Base-by-base conservation (phyloP, 92 coral and sea anemone genomes). In the Epizoanthus stellaris region DNA sequence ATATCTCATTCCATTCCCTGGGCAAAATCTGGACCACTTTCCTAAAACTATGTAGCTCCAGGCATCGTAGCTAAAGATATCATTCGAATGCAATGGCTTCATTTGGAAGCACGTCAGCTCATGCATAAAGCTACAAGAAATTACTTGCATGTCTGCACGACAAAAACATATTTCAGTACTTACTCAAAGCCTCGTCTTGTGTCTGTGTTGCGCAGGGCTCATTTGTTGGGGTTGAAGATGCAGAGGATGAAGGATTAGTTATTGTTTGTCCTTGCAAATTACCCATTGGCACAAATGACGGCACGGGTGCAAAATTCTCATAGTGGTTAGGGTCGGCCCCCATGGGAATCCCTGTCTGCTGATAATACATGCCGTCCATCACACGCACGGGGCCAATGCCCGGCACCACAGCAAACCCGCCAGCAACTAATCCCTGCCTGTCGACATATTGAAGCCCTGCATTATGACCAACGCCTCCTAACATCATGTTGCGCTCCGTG, bases 351-450 rank as follows among this genome's bases (percentile, higher is more conserved):
- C 86, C 88, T 61, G 91, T 86, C 53, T 63, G 83, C 10, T 79
- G 83, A 84, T 85, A 94, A 92, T 89, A 94, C 95, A 94, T 80
- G 47, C 97, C 94, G 58, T 92, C 92, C 45, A 84, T 76, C 20
- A 94, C 91, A 84, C 93, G 84, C 67, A 94, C 95, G 21, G 95
- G 93, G n/a, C 98, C 98, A 36, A 94, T 87, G 15, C 98, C 95
- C 11, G 98, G 98, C 3, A 94, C 53, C 6, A 94, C 90, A 30
- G 98, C 93, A 82, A 92, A 89, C 8, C 93, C 95, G 15, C 91
- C 91, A 12, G 83, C 93, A 19, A 91, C 58, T 47, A 89, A 64
- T 1, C 90, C 92, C 38, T 85, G 86, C 42, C 98, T 89, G 85
- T 94, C 98, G 58, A 88, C 89, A 88, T 70, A 96, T 52, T 92